phyloP scores from a whole-genome alignment of 2,113 vertebrate species.

The Empidonax alnorum region DNA sequence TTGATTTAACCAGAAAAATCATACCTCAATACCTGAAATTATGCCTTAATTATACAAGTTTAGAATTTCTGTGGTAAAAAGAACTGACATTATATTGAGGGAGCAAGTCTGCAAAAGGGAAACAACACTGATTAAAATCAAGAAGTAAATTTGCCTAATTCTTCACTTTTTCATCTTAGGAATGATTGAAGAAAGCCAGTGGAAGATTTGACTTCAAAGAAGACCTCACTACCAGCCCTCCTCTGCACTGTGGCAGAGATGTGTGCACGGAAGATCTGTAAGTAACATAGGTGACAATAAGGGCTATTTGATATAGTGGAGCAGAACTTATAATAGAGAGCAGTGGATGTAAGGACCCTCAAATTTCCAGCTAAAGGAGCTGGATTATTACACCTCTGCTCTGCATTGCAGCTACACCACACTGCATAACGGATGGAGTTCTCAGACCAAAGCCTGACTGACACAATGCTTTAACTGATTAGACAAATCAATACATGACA shows the following conservation, averaged over 20 bases:
- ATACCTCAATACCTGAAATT: neutral
- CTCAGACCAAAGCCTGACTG: neutral
- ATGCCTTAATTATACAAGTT: neutral
- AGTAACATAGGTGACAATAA: neutral
- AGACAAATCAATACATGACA: neutral
- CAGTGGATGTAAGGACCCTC: rapidly evolving
- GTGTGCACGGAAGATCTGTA: rapidly evolving
- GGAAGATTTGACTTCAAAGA: neutral
- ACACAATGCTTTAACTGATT: neutral
- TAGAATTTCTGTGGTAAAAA: neutral
- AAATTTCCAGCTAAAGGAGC: neutral
- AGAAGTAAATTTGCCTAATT: neutral
- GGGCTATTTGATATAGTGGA: neutral
- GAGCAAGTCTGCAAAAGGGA: neutral
- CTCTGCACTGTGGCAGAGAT: neutral
- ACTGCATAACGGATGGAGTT: neutral
- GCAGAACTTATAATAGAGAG: neutral
- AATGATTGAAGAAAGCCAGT: neutral
- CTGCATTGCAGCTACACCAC: neutral
- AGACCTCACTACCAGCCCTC: neutral
- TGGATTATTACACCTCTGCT: neutral
- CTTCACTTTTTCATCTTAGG: neutral
- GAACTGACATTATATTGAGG: neutral
- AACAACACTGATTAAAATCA: neutral
- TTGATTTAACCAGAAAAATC: neutral